A percentile compares a stretch with the other conserved stretches of the same genome.
Evolutionary conservation across 2,888 invertebrate species (phyloP).

Genomic region (Lumbricus terrestris): DNA sequence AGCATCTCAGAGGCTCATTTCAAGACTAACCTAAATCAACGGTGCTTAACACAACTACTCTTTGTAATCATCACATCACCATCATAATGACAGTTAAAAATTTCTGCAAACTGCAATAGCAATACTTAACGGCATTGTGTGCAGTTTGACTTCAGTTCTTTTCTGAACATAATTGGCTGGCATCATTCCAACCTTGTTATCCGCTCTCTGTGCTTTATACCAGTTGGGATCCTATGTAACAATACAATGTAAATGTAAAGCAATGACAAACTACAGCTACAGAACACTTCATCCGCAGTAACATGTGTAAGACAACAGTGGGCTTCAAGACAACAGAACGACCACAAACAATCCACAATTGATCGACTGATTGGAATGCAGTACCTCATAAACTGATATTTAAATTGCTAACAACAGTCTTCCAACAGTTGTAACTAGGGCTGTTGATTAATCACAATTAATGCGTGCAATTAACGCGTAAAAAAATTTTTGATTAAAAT

Average conservation of each 20-base stretch:
- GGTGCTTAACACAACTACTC: not conserved
- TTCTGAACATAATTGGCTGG: slow-evolving; percentile 23
- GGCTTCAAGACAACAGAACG: too few relatives aligned
- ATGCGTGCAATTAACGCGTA: too few relatives aligned
- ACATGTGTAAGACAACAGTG: not conserved
- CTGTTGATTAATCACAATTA: too few relatives aligned
- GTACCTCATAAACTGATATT: too few relatives aligned
- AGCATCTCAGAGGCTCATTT: not conserved
- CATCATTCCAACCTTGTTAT: slow-evolving; percentile 20
- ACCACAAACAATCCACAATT: not conserved
- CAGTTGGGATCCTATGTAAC: slow-evolving; percentile 13
- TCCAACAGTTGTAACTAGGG: too few relatives aligned
- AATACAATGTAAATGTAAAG: not conserved
- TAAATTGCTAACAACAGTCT: too few relatives aligned
- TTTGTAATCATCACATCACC: not conserved
- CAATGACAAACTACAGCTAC: not conserved
- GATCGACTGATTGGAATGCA: not conserved
- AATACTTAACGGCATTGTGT: slow-evolving; percentile 17
- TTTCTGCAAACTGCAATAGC: not conserved
- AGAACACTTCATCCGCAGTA: not conserved
- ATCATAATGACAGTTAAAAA: not conserved
- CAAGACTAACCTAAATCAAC: not conserved
- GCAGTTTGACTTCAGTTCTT: slow-evolving; percentile 8
- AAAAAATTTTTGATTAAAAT: too few relatives aligned
- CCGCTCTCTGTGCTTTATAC: slow-evolving; percentile 22